phyloP scores from a whole-genome alignment of 1,140 invertebrate genomes.

The Anagrus nilaparvatae region DNA sequence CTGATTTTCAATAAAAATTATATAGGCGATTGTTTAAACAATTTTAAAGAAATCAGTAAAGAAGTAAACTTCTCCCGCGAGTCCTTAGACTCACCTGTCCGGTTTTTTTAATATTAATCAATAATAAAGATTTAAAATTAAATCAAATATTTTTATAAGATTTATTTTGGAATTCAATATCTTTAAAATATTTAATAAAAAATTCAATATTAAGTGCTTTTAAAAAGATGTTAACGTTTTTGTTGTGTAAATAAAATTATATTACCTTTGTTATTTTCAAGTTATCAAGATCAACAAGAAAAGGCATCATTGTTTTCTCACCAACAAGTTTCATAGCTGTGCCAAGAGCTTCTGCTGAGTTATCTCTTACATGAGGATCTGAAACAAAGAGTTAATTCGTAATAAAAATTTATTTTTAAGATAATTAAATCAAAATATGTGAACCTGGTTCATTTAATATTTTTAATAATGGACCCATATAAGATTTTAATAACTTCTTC shows the following conservation, averaged over 20 bases:
- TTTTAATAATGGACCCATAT: slow-evolving; percentile 72
- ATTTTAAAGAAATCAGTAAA: too few relatives aligned
- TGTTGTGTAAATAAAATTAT: slow-evolving; percentile 3
- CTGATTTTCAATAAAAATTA: too few relatives aligned
- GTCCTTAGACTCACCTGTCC: too few relatives aligned
- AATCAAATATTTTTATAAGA: not conserved
- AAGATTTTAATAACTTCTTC: slow-evolving; percentile 86
- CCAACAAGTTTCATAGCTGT: slow-evolving; percentile 88
- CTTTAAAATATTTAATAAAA: too few relatives aligned
- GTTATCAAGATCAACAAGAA: slow-evolving; percentile 78
- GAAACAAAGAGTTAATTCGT: slow-evolving; percentile 5
- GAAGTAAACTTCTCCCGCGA: too few relatives aligned
- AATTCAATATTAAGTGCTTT: too few relatives aligned
- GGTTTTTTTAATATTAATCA: slow-evolving; percentile 3
- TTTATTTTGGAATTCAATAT: too few relatives aligned
- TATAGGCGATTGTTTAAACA: too few relatives aligned
- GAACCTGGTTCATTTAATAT: slow-evolving; percentile 70
- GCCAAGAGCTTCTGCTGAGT: slow-evolving; percentile 82
- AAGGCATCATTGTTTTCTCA: slow-evolving; percentile 79
- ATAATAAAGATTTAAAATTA: not conserved
- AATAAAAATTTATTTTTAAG: slow-evolving; percentile 1
- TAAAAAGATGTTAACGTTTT: too few relatives aligned
- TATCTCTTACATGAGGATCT: slow-evolving; percentile 78
- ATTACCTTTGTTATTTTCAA: slow-evolving; percentile 83
- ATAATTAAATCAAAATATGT: slow-evolving; percentile 4